A percentile compares a stretch with the other conserved stretches of the same genome.
Evolutionary conservation across 1,140 invertebrate species (phyloP).

Genomic region (Spodoptera litura): DNA sequence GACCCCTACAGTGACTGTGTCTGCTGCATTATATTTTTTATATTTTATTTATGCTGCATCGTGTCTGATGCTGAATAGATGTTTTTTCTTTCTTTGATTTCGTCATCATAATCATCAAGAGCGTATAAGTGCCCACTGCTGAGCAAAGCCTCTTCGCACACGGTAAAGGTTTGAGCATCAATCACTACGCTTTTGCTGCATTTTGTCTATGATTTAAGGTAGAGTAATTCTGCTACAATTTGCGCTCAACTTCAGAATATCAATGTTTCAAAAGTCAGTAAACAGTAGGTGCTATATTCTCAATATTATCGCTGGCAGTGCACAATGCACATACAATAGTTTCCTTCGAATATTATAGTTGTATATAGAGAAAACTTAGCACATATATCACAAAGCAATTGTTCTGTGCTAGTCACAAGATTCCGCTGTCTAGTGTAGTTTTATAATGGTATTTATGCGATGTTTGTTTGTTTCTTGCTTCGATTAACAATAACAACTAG

Average conservation of each 20-base stretch:
- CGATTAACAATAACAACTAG: too few relatives aligned
- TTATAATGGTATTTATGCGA: background rate
- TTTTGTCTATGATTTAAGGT: too few relatives aligned
- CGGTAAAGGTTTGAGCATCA: too few relatives aligned
- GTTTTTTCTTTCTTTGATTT: too few relatives aligned
- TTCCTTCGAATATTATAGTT: constrained; percentile 12
- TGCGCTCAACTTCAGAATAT: background rate
- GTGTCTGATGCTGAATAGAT: too few relatives aligned
- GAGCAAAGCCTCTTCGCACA: too few relatives aligned
- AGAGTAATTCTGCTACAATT: background rate
- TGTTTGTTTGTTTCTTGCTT: background rate
- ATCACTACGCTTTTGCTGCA: too few relatives aligned
- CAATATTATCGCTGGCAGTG: background rate
- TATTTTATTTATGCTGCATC: too few relatives aligned
- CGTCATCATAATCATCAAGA: too few relatives aligned
- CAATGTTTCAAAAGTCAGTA: constrained; percentile 8
- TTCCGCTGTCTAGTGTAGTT: constrained; percentile 4
- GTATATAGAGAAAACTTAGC: constrained; percentile 19
- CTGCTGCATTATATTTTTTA: too few relatives aligned
- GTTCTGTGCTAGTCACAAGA: constrained; percentile 5
- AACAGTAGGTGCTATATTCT: constrained; percentile 3
- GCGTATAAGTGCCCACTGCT: too few relatives aligned
- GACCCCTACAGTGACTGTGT: too few relatives aligned
- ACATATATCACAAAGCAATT: constrained; percentile 18
- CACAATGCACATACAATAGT: constrained; percentile 23